Base-by-base conservation (phyloP, 2,888 invertebrate genomes). In the Lumbricus terrestris region DNA sequence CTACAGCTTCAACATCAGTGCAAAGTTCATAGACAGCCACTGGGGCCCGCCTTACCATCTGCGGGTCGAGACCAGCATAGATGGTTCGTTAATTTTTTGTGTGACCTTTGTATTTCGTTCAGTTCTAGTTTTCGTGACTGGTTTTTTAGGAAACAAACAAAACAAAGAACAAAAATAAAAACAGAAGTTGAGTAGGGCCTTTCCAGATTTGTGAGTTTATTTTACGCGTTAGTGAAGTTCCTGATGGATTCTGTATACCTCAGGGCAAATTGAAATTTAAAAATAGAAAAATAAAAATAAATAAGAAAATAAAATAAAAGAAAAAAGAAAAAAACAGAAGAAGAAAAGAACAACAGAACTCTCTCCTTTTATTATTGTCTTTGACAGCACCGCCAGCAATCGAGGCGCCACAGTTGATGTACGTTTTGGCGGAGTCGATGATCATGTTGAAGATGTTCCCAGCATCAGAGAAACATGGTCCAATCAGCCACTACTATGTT, bases 401-500 rank as follows among this genome's bases (percentile, higher is more conserved):
- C 83, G 90, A 90, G 16, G 83, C 91, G 3, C 92, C 92, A 3
- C 35, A 89, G 29, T 91, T 91, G 37, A 83, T 90, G 37, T 38
- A 90, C 29, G n/a, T 88, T 16, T 38, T 91, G n/a, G 90, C 91
- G 3, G 91, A 92, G 69, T 85, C 89, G n/a, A 89, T 90, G 23
- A 82, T 94, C 54, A 93, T 91, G 83, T 90, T 94, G 40, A 82
- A 90, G 18, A 91, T 94, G 83, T 88, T 92, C 23, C 91, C 92
- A 40, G 99, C 99, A 0, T 98, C 98, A 0, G 99, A 99, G 95
- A 98, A 98, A 95, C 98, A 98, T 94, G 99, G 99, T 37, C 98
- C 98, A 16, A 98, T 99, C 93, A 98, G 98, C 91, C 98, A 99
- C 96, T 99, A 99, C 95, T 98, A 97, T 95, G 95, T 99, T 94